Base-by-base conservation (phyloP, 2,797 vertebrate genomes). In the Rhadinocentrus ornatus region DNA sequence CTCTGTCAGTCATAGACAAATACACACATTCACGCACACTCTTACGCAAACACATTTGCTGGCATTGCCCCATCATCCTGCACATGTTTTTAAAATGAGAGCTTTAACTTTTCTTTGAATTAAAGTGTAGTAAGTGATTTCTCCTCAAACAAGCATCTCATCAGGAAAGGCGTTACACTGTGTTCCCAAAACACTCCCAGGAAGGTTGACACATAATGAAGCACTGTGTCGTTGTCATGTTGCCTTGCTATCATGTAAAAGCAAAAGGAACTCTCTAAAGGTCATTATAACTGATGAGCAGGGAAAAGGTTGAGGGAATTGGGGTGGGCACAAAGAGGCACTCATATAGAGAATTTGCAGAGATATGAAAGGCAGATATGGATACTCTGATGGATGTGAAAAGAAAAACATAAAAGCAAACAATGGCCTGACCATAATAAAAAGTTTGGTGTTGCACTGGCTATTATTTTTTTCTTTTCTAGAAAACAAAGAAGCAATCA, bases 141-240 rank as follows among this genome's bases (percentile, higher is more conserved):
- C 71, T 78, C 57, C 16, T 61, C 60, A 55, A 22, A 59, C 62
- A 26, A 60, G 66, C 62, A 55, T 69, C 58, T 76, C 75, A 71
- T 83, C 64, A 66, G 63, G 62, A 70, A 78, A 80, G 59, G 55
- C 44, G 59, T 59, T 29, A 29, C 53, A 32, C 57, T 48, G 59
- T 77, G 64, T 78, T 80, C 62, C 75, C 70, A 64, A 62, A 74
- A 78, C 70, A 80, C 69, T 73, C 78, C 80, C 80, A 72, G 78
- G 81, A 74, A 86, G 78, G 72, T 74, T 82, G 82, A 85, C 80
- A 83, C 82, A 27, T 83, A 87, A 86, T 70, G 80, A 88, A 85
- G 82, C 75, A 76, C 80, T 81, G 85, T 75, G 87, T 87, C 86
- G 83, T 65, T 80, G 86, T 90, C 87, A 83, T 81, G 65, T 84